Evolutionary conservation across 1,140 invertebrate genomes (phyloP), one percentile per base, ranked within the genome.

Genomic region (Laupala kohalensis): DNA sequence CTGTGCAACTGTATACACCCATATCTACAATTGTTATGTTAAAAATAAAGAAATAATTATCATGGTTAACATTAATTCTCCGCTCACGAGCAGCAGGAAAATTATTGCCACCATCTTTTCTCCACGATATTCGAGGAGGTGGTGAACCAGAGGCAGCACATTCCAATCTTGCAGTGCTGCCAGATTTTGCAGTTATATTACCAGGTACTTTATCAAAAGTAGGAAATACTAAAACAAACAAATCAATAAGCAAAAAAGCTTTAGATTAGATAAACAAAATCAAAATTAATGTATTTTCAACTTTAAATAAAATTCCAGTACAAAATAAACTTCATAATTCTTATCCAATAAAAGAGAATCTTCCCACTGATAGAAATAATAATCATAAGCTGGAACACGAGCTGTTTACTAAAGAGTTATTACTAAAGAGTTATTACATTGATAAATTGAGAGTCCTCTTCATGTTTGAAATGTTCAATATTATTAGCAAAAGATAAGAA

Each of bases 11-110:
- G 78, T 99, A 99, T 3, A 94, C 83, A 3, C 96, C 96, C 77
- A 90, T 90, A 79, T 99, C 96, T 53, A 85, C 86, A 0, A 88
- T 85, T 80, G 94, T 94, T 6, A 94, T 92, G 82, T 95, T 89
- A 9, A 94, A 86, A 74, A 98, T 98, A 76, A 96, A 94, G 76
- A 97, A 94, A 3, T 91, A 88, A 80, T 96, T 92, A 80, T 98
- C 95, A 0, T 92, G 90, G 86, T 95, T 94, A 37, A 97, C 92
- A 79, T 94, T 91, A 88, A 99, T 92, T 25, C 96, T 83, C 64
- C 95, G 86, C 79, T 98, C 96, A 71, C 91, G 85, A 19, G 96
- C 96, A 9, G 96, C 96, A 12, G 95, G 95, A 80, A 99, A 98
- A 80, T 96, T 92, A 79, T 92, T 92, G 0, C 91, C 93, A n/a